Percentiles rank a stretch among this genome's conserved stretches.
Conservation (phyloP, 2,113 vertebrate species). For the Larimichthys polyactis region DNA sequence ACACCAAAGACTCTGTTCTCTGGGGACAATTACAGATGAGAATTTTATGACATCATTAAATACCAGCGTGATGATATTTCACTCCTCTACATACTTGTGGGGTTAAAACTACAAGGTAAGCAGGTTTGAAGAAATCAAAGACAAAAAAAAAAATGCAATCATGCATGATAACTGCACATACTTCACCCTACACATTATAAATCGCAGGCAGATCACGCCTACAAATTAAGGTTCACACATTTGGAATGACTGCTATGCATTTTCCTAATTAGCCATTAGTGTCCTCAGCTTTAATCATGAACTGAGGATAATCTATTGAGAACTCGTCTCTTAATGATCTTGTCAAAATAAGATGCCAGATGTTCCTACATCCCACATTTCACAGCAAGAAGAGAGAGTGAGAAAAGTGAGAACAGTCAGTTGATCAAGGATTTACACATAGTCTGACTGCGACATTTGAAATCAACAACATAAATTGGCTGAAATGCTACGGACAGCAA, state of each 20-base stretch:
- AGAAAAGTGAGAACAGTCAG: neutral
- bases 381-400: neutral
- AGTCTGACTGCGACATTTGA: neutral
- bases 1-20: slow-evolving; percentile 15
- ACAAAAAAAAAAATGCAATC: neutral
- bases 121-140: slow-evolving; percentile 36
- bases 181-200: slow-evolving; percentile 19
- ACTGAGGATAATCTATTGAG: slow-evolving; percentile 63
- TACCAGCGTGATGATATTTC: slow-evolving; percentile 27
- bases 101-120: slow-evolving; percentile 39
- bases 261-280: slow-evolving; percentile 68
- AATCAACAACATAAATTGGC: neutral
- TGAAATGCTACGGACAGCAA: neutral
- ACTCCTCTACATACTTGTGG: slow-evolving; percentile 15
- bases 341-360: slow-evolving; percentile 57
- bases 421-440: neutral
- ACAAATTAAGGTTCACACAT: slow-evolving; percentile 38
- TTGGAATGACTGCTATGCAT: slow-evolving; percentile 34
- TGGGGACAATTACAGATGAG: slow-evolving; percentile 28
- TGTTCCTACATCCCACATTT: slow-evolving; percentile 30
- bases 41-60: slow-evolving; percentile 46
- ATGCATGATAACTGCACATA: slow-evolving; percentile 19
- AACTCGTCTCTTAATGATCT: slow-evolving; percentile 54
- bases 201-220: slow-evolving; percentile 33
- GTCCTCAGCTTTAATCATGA: slow-evolving; percentile 70